A percentile compares a stretch with the other conserved stretches of the same genome.
phyloP scores from a whole-genome alignment of 2,113 vertebrate species.

The Promerops cafer region DNA sequence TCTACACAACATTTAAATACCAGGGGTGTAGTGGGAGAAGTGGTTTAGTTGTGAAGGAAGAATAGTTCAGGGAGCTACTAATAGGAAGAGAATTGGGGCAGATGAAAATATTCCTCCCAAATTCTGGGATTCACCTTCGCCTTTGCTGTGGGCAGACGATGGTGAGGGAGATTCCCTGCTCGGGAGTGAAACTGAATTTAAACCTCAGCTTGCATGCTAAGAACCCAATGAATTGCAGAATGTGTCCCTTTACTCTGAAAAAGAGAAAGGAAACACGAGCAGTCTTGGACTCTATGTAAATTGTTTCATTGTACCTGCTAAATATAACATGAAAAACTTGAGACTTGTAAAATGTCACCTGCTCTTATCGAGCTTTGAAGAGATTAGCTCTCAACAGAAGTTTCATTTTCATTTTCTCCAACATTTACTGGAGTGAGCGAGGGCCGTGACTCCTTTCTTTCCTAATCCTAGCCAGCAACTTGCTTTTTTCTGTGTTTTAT shows the following conservation, averaged over 20 bases:
- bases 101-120: not conserved
- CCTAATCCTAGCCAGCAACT: conserved; percentile 59
- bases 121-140: not conserved
- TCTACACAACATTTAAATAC: not conserved
- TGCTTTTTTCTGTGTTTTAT: conserved; percentile 62
- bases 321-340: conserved; percentile 57
- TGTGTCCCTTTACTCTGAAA: not conserved
- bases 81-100: not conserved
- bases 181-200: not conserved
- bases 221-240: not conserved
- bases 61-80: not conserved
- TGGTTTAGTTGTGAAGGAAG: not conserved
- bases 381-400: conserved; percentile 66
- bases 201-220: not conserved
- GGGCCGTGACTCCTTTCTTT: conserved; percentile 63
- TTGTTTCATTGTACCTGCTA: conserved; percentile 56
- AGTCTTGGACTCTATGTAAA: conserved; percentile 52
- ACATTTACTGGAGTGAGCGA: conserved; percentile 54
- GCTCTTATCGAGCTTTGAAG: conserved; percentile 53
- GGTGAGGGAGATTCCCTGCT: not conserved
- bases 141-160: not conserved
- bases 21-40: not conserved
- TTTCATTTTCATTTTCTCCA: conserved; percentile 70
- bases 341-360: conserved; percentile 61
- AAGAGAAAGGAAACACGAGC: not conserved